Percentiles rank a stretch among this genome's conserved stretches.
Evolutionary conservation across 2,888 invertebrate genomes (phyloP).

Genomic region (Zhengitettix transpicula): DNA sequence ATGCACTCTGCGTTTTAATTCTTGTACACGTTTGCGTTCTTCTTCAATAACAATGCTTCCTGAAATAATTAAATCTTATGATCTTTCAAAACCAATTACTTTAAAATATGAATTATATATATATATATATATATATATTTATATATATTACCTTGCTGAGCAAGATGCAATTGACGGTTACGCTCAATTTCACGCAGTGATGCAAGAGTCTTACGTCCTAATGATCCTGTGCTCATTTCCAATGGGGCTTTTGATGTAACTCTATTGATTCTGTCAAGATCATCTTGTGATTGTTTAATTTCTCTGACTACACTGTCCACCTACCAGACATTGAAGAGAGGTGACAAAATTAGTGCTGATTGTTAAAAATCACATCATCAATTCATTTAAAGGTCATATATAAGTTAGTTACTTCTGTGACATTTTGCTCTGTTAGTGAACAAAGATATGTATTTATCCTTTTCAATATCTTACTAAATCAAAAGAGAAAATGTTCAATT

Average conservation of each 20-base stretch:
- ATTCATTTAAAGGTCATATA: too few relatives aligned
- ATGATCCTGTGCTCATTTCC: conserved; percentile 38
- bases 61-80: conserved; percentile 21
- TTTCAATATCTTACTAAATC: too few relatives aligned
- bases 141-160: conserved; percentile 64
- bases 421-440: too few relatives aligned
- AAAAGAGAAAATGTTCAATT: too few relatives aligned
- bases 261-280: conserved; percentile 74
- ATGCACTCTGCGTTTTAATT: conserved; percentile 70
- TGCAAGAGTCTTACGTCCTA: conserved; percentile 57
- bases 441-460: too few relatives aligned
- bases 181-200: conserved; percentile 81
- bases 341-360: too few relatives aligned
- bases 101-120: conserved; percentile 3
- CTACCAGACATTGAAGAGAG: too few relatives aligned
- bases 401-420: too few relatives aligned
- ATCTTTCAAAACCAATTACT: neutral
- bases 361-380: too few relatives aligned
- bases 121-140: neutral
- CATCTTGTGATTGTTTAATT: conserved; percentile 38
- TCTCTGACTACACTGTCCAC: too few relatives aligned
- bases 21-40: conserved; percentile 71
- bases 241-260: conserved; percentile 73
- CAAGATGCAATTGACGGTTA: conserved; percentile 68
- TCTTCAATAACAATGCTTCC: conserved; percentile 85